Evolutionary conservation across 35 echinoderm and acorn worm genomes (phyloP), one percentile per base, ranked within the genome.

Genomic region (Stichopus chloronotus): DNA sequence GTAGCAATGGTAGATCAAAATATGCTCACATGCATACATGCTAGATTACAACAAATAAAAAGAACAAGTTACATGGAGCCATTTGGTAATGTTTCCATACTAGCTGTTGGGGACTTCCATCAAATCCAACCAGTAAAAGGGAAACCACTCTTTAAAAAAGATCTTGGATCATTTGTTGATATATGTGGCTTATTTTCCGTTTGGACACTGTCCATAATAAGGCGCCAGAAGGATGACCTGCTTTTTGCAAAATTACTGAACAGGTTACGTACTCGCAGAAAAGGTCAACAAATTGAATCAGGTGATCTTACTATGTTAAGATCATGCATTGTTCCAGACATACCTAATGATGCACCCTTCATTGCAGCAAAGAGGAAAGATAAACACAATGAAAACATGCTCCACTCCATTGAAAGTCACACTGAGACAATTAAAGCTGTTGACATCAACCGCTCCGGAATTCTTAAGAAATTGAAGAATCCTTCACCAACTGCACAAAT

Each of bases 51-150:
- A 56, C 92, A 86, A 59, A 84, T 69, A 9, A 63, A 63, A 24
- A 23, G 25, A 57, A 57, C 6, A 19, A 6, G 20, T 57, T 2
- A 52, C 81, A 84, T 16, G 55, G 4, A 17, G 4, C 4, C 20
- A 4, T 84, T 84, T 84, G 76, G 55, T 30, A 80, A 63, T 81
- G 76, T 81, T 5, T 5, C 12, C 1, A 55, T 90, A 72, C 12
- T 92, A 65, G 55, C 74, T 12, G 90, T 92, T 80, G 90, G 90
- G 5, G 90, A 92, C 78, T 92, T 92, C 20, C 53, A 92, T 56
- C 90, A 92, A 17, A 59, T 82, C 57, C 17, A 20, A 61, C 90
- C 77, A 7, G 56, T 92, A 22, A 5, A 6, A 20, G 53, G 54
- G 5, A 63, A 30, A 58, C 52, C 90, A 52, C 23, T 60, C 2